Percentiles rank a stretch among this genome's conserved stretches.
These are phyloP conservation scores for Ceratoteleas bidentatus DNA, from an alignment of 1,140 invertebrate species.

Conservation along the genomic window DNA sequence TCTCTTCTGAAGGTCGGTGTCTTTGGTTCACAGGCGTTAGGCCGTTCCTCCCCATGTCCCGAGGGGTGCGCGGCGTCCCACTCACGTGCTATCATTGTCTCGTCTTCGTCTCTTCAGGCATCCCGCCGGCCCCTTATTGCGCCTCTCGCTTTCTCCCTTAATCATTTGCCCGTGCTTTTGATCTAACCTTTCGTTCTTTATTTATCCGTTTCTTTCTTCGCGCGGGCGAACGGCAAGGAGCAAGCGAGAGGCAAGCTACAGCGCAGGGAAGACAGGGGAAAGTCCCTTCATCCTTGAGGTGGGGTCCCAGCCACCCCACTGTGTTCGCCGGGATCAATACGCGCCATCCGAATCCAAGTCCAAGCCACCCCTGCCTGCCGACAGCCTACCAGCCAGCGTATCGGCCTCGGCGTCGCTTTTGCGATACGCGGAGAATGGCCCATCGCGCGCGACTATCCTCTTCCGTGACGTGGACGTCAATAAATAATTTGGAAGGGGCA, in stretches of 20 bases:
- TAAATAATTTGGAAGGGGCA: conserved; percentile 49
- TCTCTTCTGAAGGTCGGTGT: conserved; percentile 66
- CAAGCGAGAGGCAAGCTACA: conserved; percentile 51
- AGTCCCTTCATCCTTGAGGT: conserved; percentile 81
- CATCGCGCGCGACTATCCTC: conserved; percentile 50
- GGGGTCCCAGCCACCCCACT: conserved; percentile 78
- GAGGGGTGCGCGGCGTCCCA: conserved; percentile 23
- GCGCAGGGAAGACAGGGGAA: conserved; percentile 69
- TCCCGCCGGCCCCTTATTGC: conserved; percentile 32
- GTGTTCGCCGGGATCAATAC: conserved; percentile 80
- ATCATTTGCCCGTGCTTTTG: conserved; percentile 24
- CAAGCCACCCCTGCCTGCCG: conserved; percentile 73
- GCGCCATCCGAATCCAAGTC: conserved; percentile 79
- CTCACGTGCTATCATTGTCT: conserved; percentile 39
- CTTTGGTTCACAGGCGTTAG: conserved; percentile 70
- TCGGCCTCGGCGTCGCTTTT: conserved; percentile 67
- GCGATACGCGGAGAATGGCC: conserved; percentile 67
- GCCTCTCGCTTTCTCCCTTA: conserved; percentile 19
- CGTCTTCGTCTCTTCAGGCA: not conserved
- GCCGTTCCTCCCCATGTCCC: conserved; percentile 22
- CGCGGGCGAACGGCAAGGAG: conserved; percentile 54
- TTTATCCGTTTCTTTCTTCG: conserved; percentile 39
- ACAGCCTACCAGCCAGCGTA: conserved; percentile 64
- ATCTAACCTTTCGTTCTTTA: conserved; percentile 18
- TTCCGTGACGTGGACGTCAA: conserved; percentile 30